These are phyloP conservation scores for Masnerella sp. DNA, from an alignment of 2,888 invertebrate genomes.

Conservation along the genomic window DNA sequence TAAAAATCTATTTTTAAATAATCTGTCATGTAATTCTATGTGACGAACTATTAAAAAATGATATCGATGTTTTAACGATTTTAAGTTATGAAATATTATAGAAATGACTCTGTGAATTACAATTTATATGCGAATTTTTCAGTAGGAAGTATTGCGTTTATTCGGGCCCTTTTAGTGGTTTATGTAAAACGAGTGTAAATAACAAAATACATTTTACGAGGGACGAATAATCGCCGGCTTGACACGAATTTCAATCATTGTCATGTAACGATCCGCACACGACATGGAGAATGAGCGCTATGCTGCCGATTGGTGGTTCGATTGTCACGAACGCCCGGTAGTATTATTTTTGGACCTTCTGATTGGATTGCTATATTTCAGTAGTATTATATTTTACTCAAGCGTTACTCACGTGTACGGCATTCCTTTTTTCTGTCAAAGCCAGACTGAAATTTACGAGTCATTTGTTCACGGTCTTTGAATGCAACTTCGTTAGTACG, in stretches of 20 bases:
- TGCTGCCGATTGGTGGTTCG: conserved; percentile 61
- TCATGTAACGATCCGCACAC: conserved; percentile 29
- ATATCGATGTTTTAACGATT: too few species aligned
- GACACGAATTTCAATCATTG: conserved; percentile 5
- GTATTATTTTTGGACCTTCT: conserved; percentile 43
- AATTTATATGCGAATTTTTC: too few species aligned
- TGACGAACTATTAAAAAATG: too few species aligned
- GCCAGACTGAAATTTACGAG: conserved; percentile 34
- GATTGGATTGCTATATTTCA: conserved; percentile 66
- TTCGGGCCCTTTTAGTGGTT: too few species aligned
- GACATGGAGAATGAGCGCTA: conserved; percentile 49
- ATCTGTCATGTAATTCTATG: too few species aligned
- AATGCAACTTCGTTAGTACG: conserved; percentile 68
- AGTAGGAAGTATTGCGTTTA: too few species aligned
- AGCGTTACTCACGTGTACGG: conserved; percentile 49
- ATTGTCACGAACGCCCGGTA: conserved; percentile 53
- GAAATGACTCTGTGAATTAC: too few species aligned
- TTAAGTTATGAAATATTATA: too few species aligned
- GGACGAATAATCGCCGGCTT: too few species aligned
- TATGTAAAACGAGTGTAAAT: too few species aligned
- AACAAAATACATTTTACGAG: too few species aligned
- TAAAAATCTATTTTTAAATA: too few species aligned
- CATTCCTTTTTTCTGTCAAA: conserved; percentile 28
- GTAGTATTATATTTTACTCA: conserved; percentile 57
- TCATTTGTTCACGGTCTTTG: conserved; percentile 62